Evolutionary conservation across 2,888 invertebrate genomes (phyloP).

Genomic region (Parochlus steinenii): DNA sequence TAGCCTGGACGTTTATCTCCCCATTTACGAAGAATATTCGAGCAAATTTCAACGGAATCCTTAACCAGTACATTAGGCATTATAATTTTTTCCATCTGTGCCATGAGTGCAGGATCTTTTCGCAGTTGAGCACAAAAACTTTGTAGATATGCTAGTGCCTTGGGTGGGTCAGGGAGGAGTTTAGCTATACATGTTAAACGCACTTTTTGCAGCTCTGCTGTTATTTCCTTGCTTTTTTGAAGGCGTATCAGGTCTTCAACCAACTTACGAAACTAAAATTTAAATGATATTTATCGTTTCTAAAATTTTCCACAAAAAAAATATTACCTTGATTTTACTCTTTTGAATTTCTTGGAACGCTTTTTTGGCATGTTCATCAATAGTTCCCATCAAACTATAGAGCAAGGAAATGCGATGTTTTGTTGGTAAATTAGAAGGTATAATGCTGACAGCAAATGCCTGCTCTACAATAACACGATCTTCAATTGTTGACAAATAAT

Average conservation of each 20-base stretch:
- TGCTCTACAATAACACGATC: constrained; percentile 4
- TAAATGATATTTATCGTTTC: too few species aligned
- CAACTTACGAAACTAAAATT: not conserved
- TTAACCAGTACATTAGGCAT: too few species aligned
- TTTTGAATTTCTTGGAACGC: constrained; percentile 4
- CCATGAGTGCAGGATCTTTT: not conserved
- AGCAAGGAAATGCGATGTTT: constrained; percentile 1
- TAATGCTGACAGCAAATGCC: not conserved
- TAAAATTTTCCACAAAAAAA: too few species aligned
- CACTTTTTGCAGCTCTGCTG: not conserved
- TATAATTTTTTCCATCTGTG: not conserved
- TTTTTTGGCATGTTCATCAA: constrained; percentile 3
- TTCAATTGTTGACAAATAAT: constrained; percentile 3
- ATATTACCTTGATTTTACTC: constrained; percentile 2
- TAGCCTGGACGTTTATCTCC: not conserved
- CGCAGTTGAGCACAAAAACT: constrained; percentile 1
- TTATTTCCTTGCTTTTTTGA: constrained; percentile 4
- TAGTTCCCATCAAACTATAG: not conserved
- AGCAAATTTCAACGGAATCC: too few species aligned
- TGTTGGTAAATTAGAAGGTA: constrained; percentile 2
- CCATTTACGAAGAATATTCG: too few species aligned
- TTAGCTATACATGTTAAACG: not conserved
- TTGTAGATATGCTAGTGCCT: not conserved
- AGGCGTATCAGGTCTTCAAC: not conserved
- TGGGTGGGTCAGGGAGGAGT: constrained; percentile 1